Conservation (phyloP, 2,797 vertebrate genomes). For the Dicrostonyx torquatus region DNA sequence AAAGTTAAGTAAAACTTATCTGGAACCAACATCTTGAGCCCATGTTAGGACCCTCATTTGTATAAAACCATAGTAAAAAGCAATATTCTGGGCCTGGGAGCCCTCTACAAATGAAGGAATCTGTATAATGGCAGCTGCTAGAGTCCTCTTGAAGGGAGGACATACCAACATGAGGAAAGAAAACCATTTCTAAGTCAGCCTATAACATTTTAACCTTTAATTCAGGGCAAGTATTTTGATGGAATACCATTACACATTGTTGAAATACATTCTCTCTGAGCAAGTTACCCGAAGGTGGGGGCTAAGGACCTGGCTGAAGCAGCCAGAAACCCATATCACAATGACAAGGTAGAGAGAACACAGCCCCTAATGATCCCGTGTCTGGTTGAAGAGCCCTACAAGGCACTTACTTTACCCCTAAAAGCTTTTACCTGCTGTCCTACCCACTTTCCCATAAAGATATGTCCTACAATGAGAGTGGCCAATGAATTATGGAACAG, state of each 20-base stretch:
- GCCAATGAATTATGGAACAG: constrained; percentile 86
- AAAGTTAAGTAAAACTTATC: constrained; percentile 51
- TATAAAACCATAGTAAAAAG: neutral
- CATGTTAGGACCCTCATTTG: constrained; percentile 29
- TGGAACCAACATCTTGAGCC: neutral
- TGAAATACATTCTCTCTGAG: neutral
- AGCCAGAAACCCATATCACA: neutral
- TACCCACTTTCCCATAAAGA: constrained; percentile 75
- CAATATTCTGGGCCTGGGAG: neutral
- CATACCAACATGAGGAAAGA: neutral
- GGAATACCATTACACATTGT: neutral
- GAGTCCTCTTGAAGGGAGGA: neutral
- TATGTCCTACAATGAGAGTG: constrained; percentile 84
- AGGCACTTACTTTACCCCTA: constrained; percentile 55
- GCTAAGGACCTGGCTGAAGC: neutral
- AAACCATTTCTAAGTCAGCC: constrained; percentile 23
- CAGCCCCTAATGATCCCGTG: constrained; percentile 62
- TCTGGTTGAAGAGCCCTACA: neutral
- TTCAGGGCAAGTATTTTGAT: neutral
- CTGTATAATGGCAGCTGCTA: neutral
- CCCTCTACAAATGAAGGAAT: constrained; percentile 30
- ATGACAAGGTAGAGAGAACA: constrained; percentile 58
- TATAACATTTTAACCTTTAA: neutral
- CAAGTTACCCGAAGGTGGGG: neutral
- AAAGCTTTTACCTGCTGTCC: constrained; percentile 84